phyloP scores from a whole-genome alignment of 2,797 vertebrate genomes.

The Galagoides demidoff region DNA sequence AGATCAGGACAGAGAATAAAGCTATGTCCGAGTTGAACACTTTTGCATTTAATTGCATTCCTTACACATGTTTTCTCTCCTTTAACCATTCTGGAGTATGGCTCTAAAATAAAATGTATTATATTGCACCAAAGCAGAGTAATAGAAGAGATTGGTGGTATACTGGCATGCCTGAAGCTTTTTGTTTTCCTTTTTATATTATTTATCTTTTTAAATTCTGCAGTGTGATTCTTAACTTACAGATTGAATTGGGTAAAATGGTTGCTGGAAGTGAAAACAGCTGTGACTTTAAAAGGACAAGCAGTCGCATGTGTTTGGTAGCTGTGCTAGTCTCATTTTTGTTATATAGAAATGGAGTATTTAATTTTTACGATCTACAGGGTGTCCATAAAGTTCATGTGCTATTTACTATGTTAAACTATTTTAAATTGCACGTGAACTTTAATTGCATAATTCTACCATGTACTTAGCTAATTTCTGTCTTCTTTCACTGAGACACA shows the following conservation, averaged over 20 bases:
- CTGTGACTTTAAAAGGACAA: slow-evolving; percentile 22
- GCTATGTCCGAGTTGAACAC: slow-evolving; percentile 25
- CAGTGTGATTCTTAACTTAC: slow-evolving; percentile 6
- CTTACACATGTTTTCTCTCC: slow-evolving; percentile 1
- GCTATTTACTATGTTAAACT: no score
- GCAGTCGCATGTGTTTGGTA: neutral
- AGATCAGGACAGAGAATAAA: slow-evolving; percentile 38
- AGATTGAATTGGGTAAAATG: neutral
- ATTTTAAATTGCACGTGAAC: no score
- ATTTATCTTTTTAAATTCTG: slow-evolving; percentile 14
- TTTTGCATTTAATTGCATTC: neutral
- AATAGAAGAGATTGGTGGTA: neutral
- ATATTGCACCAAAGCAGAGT: neutral
- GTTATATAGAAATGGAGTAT: slow-evolving; percentile 16
- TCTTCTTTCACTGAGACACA: neutral
- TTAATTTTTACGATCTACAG: slow-evolving; percentile 24
- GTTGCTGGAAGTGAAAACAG: slow-evolving; percentile 29
- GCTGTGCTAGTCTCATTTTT: neutral
- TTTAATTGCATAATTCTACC: no score
- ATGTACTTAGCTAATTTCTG: neutral
- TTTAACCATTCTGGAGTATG: neutral
- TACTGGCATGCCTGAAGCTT: slow-evolving; percentile 10
- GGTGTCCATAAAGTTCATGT: no score
- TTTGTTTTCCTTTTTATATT: slow-evolving; percentile 15
- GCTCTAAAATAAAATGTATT: slow-evolving; percentile 27